Percentiles rank a stretch among this genome's conserved stretches.
phyloP scores from a whole-genome alignment of 2,113 vertebrate genomes.

The Empidonax alnorum region DNA sequence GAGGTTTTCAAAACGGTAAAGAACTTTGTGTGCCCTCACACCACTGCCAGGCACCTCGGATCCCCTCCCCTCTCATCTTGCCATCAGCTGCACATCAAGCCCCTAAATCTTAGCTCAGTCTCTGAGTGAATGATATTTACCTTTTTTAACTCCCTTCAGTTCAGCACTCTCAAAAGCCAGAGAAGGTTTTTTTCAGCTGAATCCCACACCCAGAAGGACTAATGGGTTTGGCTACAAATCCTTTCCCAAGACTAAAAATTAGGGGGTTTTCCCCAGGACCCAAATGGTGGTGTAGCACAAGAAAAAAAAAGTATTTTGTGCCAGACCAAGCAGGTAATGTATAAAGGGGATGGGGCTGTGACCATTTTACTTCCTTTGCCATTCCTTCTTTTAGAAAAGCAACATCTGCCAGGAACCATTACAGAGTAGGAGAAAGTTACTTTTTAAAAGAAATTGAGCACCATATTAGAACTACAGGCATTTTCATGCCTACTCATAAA shows the following conservation, averaged over 20 bases:
- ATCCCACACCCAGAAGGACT: neutral
- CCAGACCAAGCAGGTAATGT: neutral
- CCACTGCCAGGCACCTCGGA: neutral
- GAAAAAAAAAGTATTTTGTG: neutral
- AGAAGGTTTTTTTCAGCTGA: neutral
- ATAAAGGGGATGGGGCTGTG: neutral
- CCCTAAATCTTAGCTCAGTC: neutral
- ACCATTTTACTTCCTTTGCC: neutral
- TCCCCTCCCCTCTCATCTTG: neutral
- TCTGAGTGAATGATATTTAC: neutral
- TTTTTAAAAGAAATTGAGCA: neutral
- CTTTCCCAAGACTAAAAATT: neutral
- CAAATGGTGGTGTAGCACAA: neutral
- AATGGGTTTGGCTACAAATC: neutral
- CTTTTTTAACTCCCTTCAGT: neutral
- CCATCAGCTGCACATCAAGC: neutral
- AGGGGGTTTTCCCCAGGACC: accelerated
- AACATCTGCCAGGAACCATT: neutral
- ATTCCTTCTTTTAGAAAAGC: neutral
- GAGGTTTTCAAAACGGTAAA: neutral
- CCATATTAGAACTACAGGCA: neutral
- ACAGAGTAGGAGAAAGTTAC: neutral
- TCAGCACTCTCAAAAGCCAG: neutral
- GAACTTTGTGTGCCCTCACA: neutral
- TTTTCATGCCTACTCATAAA: neutral